Base-by-base conservation (phyloP, 2,113 vertebrate species). In the Zootoca vivipara region DNA sequence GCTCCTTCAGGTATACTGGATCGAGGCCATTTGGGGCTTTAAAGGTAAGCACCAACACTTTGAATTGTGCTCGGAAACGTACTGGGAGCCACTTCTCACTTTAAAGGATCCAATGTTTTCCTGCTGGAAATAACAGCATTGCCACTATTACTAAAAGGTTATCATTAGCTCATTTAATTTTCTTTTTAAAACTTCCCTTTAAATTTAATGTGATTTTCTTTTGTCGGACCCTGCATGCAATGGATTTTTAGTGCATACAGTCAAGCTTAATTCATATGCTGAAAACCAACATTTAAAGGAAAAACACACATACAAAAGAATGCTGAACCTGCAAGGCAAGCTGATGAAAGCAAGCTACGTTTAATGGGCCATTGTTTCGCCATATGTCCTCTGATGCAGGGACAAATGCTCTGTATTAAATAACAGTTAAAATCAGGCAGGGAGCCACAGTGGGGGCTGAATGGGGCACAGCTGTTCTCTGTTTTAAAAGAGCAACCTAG, bases 201-300 rank as follows among this genome's bases (percentile, higher is more conserved):
- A 38, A 52, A 4, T 89, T 83, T 91, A 80, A 0, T 0, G 84
- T n/a, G 73, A 89, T 22, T 7, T 79, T 86, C 70, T 62, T 64
- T 72, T 52, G 56, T 40, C 46, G 35, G 62, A 5, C 56, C 1
- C 0, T 26, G 7, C 1, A 1, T 0, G 3, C 28, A 22, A 28
- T 40, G 16, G 0, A 1, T 33, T 90, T 91, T 78, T 38, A 56
- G 58, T 5, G 24, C 0, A 6, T 1, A 0, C 40, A 0, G 0
- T 89, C 87, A 94, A 92, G 38, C 4, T 87, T 52, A 74, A 28
- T 74, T 88, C 85, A 35, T 83, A 62, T 3, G 30, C 20, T 74
- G 83, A 81, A 79, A 24, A 65, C 70, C 5, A 52, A 28, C 6
- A 73, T 46, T 64, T 62, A 62, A 62, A 77, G 46, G 46, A 52